These are phyloP conservation scores for Artibeus lituratus DNA, from an alignment of 2,797 vertebrate genomes.

Conservation along the genomic window DNA sequence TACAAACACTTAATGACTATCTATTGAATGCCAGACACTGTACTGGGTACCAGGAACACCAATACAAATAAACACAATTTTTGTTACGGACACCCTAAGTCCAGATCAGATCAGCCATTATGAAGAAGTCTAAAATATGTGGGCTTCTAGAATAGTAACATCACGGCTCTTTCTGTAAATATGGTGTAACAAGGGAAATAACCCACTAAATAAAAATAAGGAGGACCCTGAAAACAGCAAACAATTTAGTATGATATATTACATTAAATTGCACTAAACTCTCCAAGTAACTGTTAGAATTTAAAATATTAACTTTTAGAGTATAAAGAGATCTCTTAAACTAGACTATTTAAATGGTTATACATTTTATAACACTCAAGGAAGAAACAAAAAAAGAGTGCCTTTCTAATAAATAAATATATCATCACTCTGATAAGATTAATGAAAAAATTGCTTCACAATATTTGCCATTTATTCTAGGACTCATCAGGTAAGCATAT, in stretches of 20 bases:
- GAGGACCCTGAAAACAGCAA: neutral
- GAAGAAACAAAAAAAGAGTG: neutral
- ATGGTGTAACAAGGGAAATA: neutral
- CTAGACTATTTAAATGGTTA: conserved; percentile 7
- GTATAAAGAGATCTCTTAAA: neutral
- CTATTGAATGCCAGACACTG: neutral
- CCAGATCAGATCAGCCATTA: neutral
- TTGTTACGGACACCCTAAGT: neutral
- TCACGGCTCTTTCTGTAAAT: neutral
- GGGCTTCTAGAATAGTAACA: neutral
- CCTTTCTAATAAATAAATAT: neutral
- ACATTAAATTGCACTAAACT: neutral
- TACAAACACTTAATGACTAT: neutral
- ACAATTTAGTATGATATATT: conserved; percentile 11
- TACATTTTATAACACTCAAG: neutral
- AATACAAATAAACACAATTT: neutral
- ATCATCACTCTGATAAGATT: neutral
- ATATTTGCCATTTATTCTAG: neutral
- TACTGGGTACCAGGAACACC: neutral
- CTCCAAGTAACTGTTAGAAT: neutral
- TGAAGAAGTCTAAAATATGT: neutral
- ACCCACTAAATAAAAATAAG: neutral
- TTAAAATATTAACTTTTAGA: neutral
- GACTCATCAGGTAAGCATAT: neutral
- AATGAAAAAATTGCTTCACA: conserved; percentile 7